Evolutionary conservation across 2,888 invertebrate genomes (phyloP), one percentile per base, ranked within the genome.

Genomic region (Napeogenes sylphis): DNA sequence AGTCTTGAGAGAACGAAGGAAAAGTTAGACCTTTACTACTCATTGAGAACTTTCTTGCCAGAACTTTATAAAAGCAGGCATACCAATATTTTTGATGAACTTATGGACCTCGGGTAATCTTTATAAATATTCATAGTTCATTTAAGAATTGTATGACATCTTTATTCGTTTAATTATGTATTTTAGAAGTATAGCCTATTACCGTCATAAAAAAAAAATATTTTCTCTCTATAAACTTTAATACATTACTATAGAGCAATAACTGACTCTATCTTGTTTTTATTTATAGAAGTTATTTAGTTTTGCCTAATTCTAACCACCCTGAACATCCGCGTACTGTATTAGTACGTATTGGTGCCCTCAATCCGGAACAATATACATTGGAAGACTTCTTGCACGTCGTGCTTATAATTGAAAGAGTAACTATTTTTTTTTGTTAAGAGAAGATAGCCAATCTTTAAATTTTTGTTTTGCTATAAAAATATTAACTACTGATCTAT

Each of bases 11-110:
- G 87, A 47, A 83, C 91, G 0, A 93, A 93, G 72, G 84, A 91
- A 65, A 93, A 92, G 73, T 68, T 93, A 10, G 93, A 93, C 71
- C 83, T 86, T 56, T 92, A 86, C 70, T 92, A 92, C 73, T 90
- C 92, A 0, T 68, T 92, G 64, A 81, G 85, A 47, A 82, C 87
- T 0, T 77, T 86, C 35, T 74, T 87, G 2, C 91, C 91, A 0
- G 92, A 92, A 69, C 79, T 91, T 30, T 51, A n/a, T 51, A 21
- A n/a, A 51, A 30, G 8, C 2, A 51, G 30, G 30, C 8, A 21
- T 21, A 6, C 51, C 12, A 30, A 51, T 8, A 12, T 12, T 21
- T 51, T 51, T 51, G 30, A 51, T 51, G 51, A 51, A 30, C 6
- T 51, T 30, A 30, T 51, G 30, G 30, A 30, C 30, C 30, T 30